A percentile compares a stretch with the other conserved stretches of the same genome.
These are phyloP conservation scores for Eidolon dupreanum DNA, from an alignment of 2,797 vertebrate genomes.

Conservation along the genomic window DNA sequence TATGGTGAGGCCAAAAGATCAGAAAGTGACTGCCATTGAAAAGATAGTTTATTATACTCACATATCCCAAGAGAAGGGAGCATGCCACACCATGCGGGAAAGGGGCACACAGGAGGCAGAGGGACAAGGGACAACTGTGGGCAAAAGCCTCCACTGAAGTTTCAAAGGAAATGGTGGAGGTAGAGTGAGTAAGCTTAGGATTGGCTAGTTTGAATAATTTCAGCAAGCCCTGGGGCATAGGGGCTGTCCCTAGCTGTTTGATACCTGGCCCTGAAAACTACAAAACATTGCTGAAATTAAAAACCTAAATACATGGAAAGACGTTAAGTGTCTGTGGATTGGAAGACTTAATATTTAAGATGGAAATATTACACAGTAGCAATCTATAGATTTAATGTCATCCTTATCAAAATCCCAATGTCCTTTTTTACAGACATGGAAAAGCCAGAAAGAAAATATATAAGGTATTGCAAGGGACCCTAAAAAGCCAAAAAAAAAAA, in stretches of 20 bases:
- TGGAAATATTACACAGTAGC: not conserved
- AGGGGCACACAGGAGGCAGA: not conserved
- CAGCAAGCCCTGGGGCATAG: not conserved
- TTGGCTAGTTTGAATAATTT: not conserved
- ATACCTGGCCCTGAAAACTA: not conserved
- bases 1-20: not conserved
- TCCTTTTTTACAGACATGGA: not conserved
- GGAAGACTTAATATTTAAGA: not conserved
- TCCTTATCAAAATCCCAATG: not conserved
- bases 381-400: not conserved
- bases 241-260: not conserved
- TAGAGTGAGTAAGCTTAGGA: not conserved
- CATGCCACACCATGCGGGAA: not conserved
- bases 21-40: not conserved
- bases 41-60: not conserved
- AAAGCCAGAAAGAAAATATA: not conserved
- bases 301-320: not conserved
- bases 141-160: not conserved
- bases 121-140: not conserved
- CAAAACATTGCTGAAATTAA: not conserved
- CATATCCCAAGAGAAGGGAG: not conserved
- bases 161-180: not conserved
- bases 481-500: not conserved
- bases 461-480: not conserved
- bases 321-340: not conserved